These are phyloP conservation scores for Ophioderma brevispina DNA, from an alignment of 35 echinoderm and acorn worm species.

Conservation along the genomic window DNA sequence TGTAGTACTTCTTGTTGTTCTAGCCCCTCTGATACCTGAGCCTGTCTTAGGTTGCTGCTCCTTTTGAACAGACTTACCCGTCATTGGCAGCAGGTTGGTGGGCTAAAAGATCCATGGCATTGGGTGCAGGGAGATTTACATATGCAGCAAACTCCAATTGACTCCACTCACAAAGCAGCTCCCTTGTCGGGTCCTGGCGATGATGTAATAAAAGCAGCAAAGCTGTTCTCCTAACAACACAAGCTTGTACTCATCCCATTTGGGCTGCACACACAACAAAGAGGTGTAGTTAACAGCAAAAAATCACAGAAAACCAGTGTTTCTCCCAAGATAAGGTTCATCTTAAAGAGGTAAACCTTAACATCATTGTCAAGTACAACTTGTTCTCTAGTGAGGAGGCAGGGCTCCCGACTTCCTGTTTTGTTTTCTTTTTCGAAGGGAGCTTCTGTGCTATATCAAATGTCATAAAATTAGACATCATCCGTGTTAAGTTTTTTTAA, in stretches of 20 bases:
- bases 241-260: neutral
- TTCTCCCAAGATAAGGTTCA: too few species aligned
- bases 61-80: slow-evolving; percentile 5
- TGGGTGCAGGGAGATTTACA: neutral
- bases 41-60: slow-evolving; percentile 8
- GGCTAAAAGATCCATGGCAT: neutral
- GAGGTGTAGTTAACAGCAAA: neutral
- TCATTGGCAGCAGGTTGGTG: neutral
- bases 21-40: neutral
- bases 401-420: too few species aligned
- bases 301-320: too few species aligned
- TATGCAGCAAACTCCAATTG: neutral
- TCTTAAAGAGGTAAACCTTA: too few species aligned
- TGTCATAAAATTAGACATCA: too few species aligned
- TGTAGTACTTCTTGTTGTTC: too few species aligned
- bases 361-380: too few species aligned
- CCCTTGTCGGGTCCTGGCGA: neutral
- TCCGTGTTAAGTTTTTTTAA: too few species aligned
- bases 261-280: neutral
- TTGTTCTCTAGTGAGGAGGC: too few species aligned
- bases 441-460: too few species aligned
- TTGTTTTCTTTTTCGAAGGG: too few species aligned
- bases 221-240: neutral
- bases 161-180: neutral
- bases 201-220: neutral